Evolutionary conservation across 2,888 invertebrate genomes (phyloP).

Genomic region (Drosophila sordidula): DNA sequence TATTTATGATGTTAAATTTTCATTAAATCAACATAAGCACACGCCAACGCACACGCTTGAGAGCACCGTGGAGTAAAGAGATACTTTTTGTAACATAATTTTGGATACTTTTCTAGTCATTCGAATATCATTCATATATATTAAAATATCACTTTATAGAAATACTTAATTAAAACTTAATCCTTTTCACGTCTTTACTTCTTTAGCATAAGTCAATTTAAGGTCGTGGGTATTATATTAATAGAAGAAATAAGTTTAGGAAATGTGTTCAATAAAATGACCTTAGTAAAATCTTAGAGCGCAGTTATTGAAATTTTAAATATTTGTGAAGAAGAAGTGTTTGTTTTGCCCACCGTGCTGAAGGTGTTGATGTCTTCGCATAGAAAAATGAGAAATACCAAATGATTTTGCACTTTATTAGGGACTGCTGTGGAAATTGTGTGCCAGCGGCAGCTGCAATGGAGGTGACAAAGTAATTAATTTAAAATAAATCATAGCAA

Average conservation of each 20-base stretch:
- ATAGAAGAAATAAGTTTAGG: too few relatives aligned
- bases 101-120: too few relatives aligned
- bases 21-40: conserved; percentile 64
- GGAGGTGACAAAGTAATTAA: conserved; percentile 69
- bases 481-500: conserved; percentile 58
- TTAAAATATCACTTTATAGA: too few relatives aligned
- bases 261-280: too few relatives aligned
- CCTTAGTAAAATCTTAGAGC: too few relatives aligned
- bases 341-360: not conserved
- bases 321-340: not conserved
- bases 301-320: too few relatives aligned
- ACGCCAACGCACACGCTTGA: conserved; percentile 21
- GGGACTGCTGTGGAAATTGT: conserved; percentile 5
- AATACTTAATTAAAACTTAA: too few relatives aligned
- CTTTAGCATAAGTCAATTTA: too few relatives aligned
- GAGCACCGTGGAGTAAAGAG: not conserved
- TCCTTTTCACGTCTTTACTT: too few relatives aligned
- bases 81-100: not conserved
- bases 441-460: conserved; percentile 52
- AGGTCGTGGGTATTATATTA: too few relatives aligned
- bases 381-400: not conserved
- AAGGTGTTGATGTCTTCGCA: conserved; percentile 1
- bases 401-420: conserved; percentile 1
- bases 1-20: conserved; percentile 69
- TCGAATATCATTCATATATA: too few relatives aligned